Evolutionary conservation across 2,797 vertebrate genomes (phyloP).

Genomic region (Chiropotes sagulatus): DNA sequence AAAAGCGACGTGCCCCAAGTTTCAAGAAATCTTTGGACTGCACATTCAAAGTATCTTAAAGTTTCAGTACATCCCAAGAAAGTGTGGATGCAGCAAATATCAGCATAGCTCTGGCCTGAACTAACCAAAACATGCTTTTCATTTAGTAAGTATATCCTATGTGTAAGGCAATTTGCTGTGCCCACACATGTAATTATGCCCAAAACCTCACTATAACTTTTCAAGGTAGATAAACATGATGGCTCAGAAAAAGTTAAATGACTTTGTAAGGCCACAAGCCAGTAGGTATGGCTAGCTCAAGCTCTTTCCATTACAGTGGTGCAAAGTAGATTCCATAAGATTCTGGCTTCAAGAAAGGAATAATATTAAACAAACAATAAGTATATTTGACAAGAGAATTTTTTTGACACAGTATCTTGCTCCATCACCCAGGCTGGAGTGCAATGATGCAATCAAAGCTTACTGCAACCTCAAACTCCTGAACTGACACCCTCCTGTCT

Average conservation of each 20-base stretch:
- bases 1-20: neutral
- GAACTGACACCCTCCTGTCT: neutral
- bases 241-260: neutral
- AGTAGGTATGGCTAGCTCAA: neutral
- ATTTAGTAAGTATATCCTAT: neutral
- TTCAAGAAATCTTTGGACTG: neutral
- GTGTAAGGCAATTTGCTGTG: neutral
- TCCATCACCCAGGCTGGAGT: neutral
- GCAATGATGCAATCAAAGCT: neutral
- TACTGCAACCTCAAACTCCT: neutral
- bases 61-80: neutral
- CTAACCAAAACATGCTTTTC: neutral
- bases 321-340: neutral
- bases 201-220: neutral
- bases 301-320: neutral
- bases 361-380: neutral
- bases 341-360: neutral
- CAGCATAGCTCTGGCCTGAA: neutral
- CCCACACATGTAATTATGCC: neutral
- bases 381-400: neutral
- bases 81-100: neutral
- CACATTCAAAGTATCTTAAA: neutral
- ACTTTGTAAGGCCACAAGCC: neutral
- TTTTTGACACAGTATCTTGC: neutral
- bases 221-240: neutral